phyloP scores from a whole-genome alignment of 2,113 vertebrate genomes.

The Clinocottus analis region DNA sequence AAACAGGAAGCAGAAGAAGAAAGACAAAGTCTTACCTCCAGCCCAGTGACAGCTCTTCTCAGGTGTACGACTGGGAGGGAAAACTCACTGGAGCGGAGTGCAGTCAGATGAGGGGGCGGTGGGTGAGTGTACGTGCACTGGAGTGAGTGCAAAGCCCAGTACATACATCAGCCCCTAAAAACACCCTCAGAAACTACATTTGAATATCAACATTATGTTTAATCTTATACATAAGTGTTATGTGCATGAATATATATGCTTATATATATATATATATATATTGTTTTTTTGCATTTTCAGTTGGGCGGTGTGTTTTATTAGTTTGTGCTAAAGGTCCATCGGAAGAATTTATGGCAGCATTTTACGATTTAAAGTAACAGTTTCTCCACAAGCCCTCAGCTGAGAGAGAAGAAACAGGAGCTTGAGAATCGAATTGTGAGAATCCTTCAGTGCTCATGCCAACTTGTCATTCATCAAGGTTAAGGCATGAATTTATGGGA shows the following conservation, averaged over 20 bases:
- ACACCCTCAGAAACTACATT: not conserved
- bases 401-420: not conserved
- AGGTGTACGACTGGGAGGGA: constrained; percentile 46
- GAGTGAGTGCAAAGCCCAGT: constrained; percentile 9
- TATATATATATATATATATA: not conserved
- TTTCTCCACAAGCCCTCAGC: not conserved
- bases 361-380: constrained; percentile 61
- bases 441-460: not conserved
- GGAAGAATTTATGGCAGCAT: constrained; percentile 58
- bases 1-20: not conserved
- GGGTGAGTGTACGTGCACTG: constrained; percentile 6
- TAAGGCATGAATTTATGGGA: not conserved
- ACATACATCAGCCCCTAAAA: not conserved
- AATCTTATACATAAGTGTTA: no score
- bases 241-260: not conserved
- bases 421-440: not conserved
- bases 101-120: constrained; percentile 40
- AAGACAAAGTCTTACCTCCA: constrained; percentile 61
- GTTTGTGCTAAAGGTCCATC: constrained; percentile 56
- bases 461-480: not conserved
- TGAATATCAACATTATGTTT: not conserved
- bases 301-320: constrained; percentile 38
- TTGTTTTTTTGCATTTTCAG: constrained; percentile 5
- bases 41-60: constrained; percentile 30
- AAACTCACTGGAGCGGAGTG: constrained; percentile 60